These are phyloP conservation scores for Latrodectus geometricus DNA, from an alignment of 1,140 invertebrate species.

Conservation along the genomic window DNA sequence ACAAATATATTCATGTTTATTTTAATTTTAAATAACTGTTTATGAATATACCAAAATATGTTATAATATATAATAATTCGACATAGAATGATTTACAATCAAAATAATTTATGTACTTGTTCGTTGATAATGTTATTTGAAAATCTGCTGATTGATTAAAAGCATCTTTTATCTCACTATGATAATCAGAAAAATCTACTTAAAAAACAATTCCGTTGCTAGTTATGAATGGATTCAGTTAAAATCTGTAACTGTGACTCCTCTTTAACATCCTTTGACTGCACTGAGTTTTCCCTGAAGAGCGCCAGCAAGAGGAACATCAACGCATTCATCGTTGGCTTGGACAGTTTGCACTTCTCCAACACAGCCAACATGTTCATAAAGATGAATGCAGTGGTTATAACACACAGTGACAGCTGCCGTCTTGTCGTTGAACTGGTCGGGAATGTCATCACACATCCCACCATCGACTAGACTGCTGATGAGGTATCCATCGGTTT, in stretches of 20 bases:
- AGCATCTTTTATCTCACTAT: no score
- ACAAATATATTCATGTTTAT: no score
- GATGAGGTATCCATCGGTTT: conserved; percentile 21
- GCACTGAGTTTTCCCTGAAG: conserved; percentile 30
- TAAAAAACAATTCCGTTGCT: no score
- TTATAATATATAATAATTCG: no score
- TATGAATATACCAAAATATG: no score
- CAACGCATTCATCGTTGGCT: conserved; percentile 29
- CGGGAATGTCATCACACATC: conserved; percentile 45
- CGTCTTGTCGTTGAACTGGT: conserved; percentile 49
- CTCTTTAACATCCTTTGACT: conserved; percentile 33
- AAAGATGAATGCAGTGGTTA: conserved; percentile 49
- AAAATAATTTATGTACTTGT: no score
- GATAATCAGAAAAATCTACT: no score
- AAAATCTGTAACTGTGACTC: neutral
- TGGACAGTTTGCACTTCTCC: conserved; percentile 35
- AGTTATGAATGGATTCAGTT: no score
- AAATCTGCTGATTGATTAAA: no score
- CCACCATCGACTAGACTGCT: conserved; percentile 35
- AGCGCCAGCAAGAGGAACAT: neutral
- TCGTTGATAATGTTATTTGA: no score
- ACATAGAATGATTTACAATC: no score
- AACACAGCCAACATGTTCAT: conserved; percentile 35
- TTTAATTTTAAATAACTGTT: no score
- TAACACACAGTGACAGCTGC: conserved; percentile 44